Percentiles rank a stretch among this genome's conserved stretches.
These are phyloP conservation scores for Limnodromus scolopaceus DNA, from an alignment of 2,797 vertebrate genomes.

Conservation along the genomic window DNA sequence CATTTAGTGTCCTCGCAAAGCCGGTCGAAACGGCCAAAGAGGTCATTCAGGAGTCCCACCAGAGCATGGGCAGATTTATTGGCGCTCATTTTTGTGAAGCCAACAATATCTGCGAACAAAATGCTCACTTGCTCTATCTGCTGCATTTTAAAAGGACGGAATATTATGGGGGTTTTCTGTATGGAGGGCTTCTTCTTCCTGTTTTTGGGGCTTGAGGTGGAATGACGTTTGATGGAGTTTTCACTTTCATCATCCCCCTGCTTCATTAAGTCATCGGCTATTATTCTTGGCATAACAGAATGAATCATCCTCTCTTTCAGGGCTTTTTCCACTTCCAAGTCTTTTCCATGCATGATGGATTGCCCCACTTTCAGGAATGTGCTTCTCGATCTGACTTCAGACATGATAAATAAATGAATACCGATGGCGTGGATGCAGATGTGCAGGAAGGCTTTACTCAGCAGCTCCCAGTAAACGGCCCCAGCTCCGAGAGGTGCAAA, in stretches of 20 bases:
- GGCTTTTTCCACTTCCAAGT: constrained; percentile 98
- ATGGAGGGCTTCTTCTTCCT: constrained; percentile 97
- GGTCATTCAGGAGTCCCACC: constrained; percentile 95
- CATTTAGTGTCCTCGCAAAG: constrained; percentile 95
- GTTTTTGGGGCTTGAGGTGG: constrained; percentile 87
- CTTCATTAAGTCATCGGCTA: constrained; percentile 95
- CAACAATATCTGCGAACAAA: constrained; percentile 96
- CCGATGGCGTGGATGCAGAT: constrained; percentile 92
- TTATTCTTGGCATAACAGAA: constrained; percentile 95
- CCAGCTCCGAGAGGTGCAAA: constrained; percentile 51
- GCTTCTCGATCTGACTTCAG: constrained; percentile 95
- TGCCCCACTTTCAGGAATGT: constrained; percentile 98
- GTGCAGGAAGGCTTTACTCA: constrained; percentile 91
- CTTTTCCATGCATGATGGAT: constrained; percentile 98
- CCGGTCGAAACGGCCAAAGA: constrained; percentile 96
- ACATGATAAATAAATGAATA: constrained; percentile 96
- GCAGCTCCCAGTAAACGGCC: constrained; percentile 83
- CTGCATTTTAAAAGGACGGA: constrained; percentile 98
- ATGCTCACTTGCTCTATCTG: constrained; percentile 95
- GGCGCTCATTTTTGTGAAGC: constrained; percentile 99
- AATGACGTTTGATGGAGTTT: constrained; percentile 89
- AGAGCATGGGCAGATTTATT: constrained; percentile 97
- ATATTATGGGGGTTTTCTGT: constrained; percentile 93
- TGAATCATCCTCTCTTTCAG: constrained; percentile 99
- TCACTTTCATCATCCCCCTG: constrained; percentile 96